Conservation (phyloP, 2,113 vertebrate genomes). For the Aspiorhynchus laticeps region DNA sequence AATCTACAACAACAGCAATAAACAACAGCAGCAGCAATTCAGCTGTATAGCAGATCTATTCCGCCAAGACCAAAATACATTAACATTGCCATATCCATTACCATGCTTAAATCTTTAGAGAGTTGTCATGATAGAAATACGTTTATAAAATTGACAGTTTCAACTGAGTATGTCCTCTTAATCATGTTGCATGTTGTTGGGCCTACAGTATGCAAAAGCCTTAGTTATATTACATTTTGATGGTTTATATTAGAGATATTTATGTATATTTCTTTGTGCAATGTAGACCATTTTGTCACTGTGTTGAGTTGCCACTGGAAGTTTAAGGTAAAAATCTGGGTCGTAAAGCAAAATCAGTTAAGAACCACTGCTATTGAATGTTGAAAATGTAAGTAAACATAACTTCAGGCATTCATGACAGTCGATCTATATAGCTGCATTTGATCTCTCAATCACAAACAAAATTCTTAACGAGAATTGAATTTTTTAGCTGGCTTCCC, state of each 20-base stretch:
- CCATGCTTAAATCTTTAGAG: too few relatives aligned
- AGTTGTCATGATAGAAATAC: too few relatives aligned
- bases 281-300: too few relatives aligned
- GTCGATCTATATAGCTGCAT: neutral
- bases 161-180: neutral
- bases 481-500: constrained; percentile 22
- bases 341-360: neutral
- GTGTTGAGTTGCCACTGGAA: neutral
- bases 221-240: too few relatives aligned
- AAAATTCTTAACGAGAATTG: constrained; percentile 33
- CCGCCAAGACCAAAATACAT: too few relatives aligned
- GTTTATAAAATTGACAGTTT: neutral
- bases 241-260: too few relatives aligned
- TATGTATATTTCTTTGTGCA: neutral
- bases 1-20: too few relatives aligned
- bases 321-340: neutral
- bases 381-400: neutral
- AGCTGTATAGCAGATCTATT: too few relatives aligned
- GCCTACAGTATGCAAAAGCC: neutral
- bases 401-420: constrained; percentile 3
- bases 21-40: too few relatives aligned
- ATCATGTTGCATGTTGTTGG: neutral
- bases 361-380: neutral
- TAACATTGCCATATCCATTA: too few relatives aligned
- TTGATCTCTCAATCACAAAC: constrained; percentile 32